Conservation (phyloP, 2,888 invertebrate species). For the Strigamia transsilvanica region DNA sequence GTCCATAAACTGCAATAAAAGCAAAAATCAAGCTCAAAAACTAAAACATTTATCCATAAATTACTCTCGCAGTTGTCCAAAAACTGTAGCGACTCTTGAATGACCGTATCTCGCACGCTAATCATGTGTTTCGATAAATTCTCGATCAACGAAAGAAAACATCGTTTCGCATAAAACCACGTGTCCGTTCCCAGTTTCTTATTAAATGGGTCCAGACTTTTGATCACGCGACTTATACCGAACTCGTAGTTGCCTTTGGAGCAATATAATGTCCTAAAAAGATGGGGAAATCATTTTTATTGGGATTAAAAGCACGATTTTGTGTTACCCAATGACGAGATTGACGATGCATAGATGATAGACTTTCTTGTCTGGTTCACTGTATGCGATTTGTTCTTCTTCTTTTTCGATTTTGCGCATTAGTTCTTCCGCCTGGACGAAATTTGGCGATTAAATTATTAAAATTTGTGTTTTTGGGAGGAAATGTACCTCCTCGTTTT, state of each 20-base stretch:
- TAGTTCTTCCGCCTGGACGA: conserved; percentile 93
- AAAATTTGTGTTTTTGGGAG: too few relatives aligned
- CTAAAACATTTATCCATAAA: conserved; percentile 3
- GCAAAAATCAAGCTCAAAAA: conserved; percentile 40
- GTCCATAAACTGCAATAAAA: conserved; percentile 76
- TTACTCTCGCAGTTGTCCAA: conserved; percentile 84
- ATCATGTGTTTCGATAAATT: conserved; percentile 90
- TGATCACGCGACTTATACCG: conserved; percentile 95
- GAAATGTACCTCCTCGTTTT: conserved; percentile 82
- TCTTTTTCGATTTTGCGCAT: conserved; percentile 99
- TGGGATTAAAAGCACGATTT: too few relatives aligned
- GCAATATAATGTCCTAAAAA: conserved; percentile 86
- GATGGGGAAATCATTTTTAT: too few relatives aligned
- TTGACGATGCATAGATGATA: conserved; percentile 98
- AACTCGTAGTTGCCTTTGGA: conserved; percentile 99
- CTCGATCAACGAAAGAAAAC: conserved; percentile 91
- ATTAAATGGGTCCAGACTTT: conserved; percentile 92
- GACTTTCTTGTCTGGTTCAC: conserved; percentile 91
- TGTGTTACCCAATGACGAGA: conserved; percentile 86
- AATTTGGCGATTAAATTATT: too few relatives aligned
- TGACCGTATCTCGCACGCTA: conserved; percentile 83
- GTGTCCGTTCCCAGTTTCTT: conserved; percentile 97
- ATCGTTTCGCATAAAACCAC: conserved; percentile 97
- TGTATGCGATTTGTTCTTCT: conserved; percentile 90
- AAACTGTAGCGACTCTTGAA: conserved; percentile 87